Percentiles rank a stretch among this genome's conserved stretches.
Evolutionary conservation across 2,888 invertebrate genomes (phyloP).

Genomic region (Deilephila elpenor): DNA sequence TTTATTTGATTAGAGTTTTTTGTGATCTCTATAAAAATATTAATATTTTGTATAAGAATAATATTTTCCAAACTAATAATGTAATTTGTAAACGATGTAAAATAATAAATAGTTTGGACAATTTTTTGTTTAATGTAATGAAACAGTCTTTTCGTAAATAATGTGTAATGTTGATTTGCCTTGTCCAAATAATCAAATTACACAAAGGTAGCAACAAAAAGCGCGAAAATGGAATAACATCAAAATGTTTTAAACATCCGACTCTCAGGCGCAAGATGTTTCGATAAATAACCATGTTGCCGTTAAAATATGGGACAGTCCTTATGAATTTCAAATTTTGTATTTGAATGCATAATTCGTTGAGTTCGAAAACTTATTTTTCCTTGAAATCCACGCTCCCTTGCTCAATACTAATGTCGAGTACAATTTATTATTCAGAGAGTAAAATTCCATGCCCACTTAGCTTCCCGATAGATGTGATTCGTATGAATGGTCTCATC

Average conservation of each 20-base stretch:
- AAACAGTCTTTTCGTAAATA: too few relatives aligned
- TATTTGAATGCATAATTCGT: constrained; percentile 66
- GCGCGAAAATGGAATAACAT: constrained; percentile 18
- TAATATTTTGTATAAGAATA: too few relatives aligned
- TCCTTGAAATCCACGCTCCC: constrained; percentile 51
- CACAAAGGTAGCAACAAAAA: not conserved
- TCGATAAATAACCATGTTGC: constrained; percentile 55
- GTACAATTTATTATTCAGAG: constrained; percentile 30
- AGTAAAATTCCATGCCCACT: constrained; percentile 26
- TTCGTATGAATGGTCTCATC: constrained; percentile 23
- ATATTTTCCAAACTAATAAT: too few relatives aligned
- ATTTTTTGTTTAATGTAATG: too few relatives aligned
- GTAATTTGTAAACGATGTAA: too few relatives aligned
- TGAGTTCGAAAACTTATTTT: constrained; percentile 61
- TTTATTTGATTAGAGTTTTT: too few relatives aligned
- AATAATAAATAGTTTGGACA: too few relatives aligned
- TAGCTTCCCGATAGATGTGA: constrained; percentile 12
- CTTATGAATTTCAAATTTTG: constrained; percentile 65
- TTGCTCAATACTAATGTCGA: constrained; percentile 31
- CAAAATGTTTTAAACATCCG: constrained; percentile 30
- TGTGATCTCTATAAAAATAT: too few relatives aligned
- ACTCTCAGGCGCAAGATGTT: constrained; percentile 36
- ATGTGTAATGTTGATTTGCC: too few relatives aligned
- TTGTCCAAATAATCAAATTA: too few relatives aligned
- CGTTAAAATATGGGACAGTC: constrained; percentile 52